phyloP scores from a whole-genome alignment of 1,140 invertebrate species.

The Hylaeus anthracinus region DNA sequence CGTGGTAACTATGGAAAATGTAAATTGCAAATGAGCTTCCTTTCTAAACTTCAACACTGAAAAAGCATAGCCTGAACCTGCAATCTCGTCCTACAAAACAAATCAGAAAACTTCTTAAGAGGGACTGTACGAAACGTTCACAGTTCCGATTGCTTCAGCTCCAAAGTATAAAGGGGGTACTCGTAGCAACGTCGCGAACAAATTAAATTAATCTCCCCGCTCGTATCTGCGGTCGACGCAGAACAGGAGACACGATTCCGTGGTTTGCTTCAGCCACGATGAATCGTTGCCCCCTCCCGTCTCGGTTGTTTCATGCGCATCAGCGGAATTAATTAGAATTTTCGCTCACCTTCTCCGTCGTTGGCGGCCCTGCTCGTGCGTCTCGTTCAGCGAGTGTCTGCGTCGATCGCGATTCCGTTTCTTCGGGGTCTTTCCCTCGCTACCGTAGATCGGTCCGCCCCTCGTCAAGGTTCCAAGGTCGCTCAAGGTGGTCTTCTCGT shows the following conservation, averaged over 20 bases:
- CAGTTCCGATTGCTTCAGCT: constrained; percentile 1
- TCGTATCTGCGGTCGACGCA: constrained; percentile 22
- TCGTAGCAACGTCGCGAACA: not conserved
- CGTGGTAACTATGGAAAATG: too few relatives aligned
- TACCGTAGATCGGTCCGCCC: constrained; percentile 71
- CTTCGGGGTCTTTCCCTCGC: constrained; percentile 71
- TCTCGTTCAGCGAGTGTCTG: constrained; percentile 75
- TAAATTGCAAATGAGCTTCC: too few relatives aligned
- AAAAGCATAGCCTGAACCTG: too few relatives aligned
- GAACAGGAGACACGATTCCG: constrained; percentile 13
- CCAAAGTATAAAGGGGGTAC: not conserved
- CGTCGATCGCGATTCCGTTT: constrained; percentile 73
- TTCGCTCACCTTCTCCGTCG: constrained; percentile 72
- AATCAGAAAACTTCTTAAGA: not conserved
- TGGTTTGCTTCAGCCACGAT: constrained; percentile 22
- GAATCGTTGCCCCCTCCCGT: constrained; percentile 17
- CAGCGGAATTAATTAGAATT: constrained; percentile 23
- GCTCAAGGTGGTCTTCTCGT: constrained; percentile 63
- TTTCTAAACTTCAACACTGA: too few relatives aligned
- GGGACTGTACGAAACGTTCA: not conserved
- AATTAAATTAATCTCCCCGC: constrained; percentile 32
- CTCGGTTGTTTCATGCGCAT: not conserved
- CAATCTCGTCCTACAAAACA: too few relatives aligned
- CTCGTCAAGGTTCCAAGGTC: constrained; percentile 66
- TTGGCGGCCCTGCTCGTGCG: constrained; percentile 63